phyloP scores from a whole-genome alignment of 2,888 invertebrate species.

The Lasioglossum calceatum region DNA sequence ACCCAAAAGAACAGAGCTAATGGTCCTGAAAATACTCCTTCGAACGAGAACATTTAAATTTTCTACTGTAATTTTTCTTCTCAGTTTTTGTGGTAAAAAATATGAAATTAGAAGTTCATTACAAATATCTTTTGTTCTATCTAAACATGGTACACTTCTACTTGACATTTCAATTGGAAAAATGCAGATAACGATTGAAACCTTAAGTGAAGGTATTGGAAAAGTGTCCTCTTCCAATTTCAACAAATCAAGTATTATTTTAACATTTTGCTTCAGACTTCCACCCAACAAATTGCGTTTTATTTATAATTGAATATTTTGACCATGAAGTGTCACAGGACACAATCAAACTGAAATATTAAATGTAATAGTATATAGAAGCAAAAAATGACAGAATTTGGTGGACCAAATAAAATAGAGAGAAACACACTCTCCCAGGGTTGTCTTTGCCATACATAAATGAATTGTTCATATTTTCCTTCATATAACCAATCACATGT shows the following conservation, averaged over 20 bases:
- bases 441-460: background rate
- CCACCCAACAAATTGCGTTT: too few species aligned
- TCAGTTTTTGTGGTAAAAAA: too few species aligned
- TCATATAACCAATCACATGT: background rate
- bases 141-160: too few species aligned
- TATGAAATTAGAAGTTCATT: too few species aligned
- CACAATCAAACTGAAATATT: background rate
- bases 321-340: background rate
- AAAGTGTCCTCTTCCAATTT: too few species aligned
- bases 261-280: background rate
- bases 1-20: background rate
- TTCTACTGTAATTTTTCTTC: too few species aligned
- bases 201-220: too few species aligned
- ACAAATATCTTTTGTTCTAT: too few species aligned
- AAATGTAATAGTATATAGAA: too few species aligned
- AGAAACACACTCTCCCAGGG: background rate
- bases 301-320: background rate
- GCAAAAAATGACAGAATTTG: background rate
- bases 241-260: too few species aligned
- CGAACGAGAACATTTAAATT: background rate
- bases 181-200: too few species aligned
- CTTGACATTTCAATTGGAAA: too few species aligned
- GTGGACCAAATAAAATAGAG: background rate
- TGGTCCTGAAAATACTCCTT: background rate
- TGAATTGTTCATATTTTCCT: background rate